A percentile compares a stretch with the other conserved stretches of the same genome.
These are phyloP conservation scores for Propithecus deckenii DNA, from an alignment of 2,797 vertebrate genomes.

Conservation along the genomic window DNA sequence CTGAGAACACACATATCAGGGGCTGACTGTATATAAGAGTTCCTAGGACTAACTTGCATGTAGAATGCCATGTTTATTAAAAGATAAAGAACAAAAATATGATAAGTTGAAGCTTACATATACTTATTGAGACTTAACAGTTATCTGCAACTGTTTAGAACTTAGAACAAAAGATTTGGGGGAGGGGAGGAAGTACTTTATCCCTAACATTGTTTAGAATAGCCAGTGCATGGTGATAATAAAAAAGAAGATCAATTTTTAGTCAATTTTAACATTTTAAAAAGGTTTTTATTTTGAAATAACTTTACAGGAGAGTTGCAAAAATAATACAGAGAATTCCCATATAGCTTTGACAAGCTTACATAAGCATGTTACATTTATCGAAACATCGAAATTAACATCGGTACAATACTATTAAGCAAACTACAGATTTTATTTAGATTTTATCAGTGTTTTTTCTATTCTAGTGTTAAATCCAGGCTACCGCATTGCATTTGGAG, in stretches of 20 bases:
- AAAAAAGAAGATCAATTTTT: background rate
- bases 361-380: background rate
- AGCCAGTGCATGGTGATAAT: background rate
- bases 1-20: background rate
- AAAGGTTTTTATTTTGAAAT: background rate
- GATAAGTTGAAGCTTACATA: background rate
- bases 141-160: background rate
- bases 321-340: background rate
- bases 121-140: background rate
- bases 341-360: background rate
- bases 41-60: background rate
- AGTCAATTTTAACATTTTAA: background rate
- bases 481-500: background rate
- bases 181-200: background rate
- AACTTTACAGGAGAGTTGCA: background rate
- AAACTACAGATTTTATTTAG: background rate
- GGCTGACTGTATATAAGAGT: background rate
- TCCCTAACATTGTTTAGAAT: background rate
- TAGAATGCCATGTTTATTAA: background rate
- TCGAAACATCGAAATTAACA: slow-evolving; percentile 28
- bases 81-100: background rate
- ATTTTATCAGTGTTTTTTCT: slow-evolving; percentile 19
- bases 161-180: background rate
- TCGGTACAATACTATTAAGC: background rate
- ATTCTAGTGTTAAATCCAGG: background rate